A percentile compares a stretch with the other conserved stretches of the same genome.
Conservation (phyloP, 1,140 invertebrate genomes). For the Paralvinella palmiformis region DNA sequence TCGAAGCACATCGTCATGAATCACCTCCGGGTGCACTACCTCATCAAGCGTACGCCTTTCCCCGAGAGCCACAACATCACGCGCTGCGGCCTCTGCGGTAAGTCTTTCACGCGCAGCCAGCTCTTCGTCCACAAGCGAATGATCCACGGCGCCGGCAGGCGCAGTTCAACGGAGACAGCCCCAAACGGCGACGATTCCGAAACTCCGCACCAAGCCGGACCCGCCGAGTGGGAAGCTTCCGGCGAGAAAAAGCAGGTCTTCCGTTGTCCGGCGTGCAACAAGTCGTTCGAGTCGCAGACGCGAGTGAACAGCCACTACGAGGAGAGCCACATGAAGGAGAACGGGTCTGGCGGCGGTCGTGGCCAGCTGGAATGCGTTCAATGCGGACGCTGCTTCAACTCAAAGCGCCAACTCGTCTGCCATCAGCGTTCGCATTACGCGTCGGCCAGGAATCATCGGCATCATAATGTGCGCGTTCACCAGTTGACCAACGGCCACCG, state of each 20-base stretch:
- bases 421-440: neutral
- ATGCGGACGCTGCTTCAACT: neutral
- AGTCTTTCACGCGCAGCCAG: neutral
- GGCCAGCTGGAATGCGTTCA: too few species aligned
- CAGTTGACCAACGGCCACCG: too few species aligned
- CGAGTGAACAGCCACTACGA: too few species aligned
- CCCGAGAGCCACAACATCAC: neutral
- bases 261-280: too few species aligned
- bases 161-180: neutral
- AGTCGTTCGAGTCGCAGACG: too few species aligned
- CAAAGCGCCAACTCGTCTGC: neutral
- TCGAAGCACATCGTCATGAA: neutral
- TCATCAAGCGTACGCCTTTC: neutral
- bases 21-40: constrained; percentile 12
- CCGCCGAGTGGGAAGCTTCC: neutral
- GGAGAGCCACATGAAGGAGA: neutral
- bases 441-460: too few species aligned
- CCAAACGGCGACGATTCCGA: neutral
- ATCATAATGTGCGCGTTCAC: too few species aligned
- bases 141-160: neutral
- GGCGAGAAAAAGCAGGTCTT: too few species aligned
- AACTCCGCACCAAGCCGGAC: neutral
- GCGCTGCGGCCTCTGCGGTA: too few species aligned
- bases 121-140: neutral
- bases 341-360: neutral